Evolutionary conservation across 2,888 invertebrate genomes (phyloP), one percentile per base, ranked within the genome.

Genomic region (Rhingia campestris): DNA sequence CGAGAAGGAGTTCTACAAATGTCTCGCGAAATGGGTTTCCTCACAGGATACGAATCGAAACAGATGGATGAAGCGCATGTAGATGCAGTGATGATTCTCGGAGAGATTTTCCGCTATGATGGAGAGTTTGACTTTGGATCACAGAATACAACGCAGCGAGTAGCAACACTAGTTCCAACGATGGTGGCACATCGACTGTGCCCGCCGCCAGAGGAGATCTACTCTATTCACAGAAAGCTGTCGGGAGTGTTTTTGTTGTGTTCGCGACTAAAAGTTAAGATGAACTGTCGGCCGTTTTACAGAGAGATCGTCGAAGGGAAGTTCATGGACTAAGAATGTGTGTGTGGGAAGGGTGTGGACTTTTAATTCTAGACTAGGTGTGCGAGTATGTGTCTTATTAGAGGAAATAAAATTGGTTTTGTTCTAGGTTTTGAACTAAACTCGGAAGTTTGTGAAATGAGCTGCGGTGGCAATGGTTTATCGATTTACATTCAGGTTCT

Each of bases 181-280:
- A 98, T 99, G 94, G 92, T 99, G 64, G 95, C 95, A 53, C 98
- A 99, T 89, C 93, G 99, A 30, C 93, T 99, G 2, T 97, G 98
- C 80, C 98, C 99, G 1, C 99, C 99, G 0, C 99, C 99, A 0
- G 99, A 99, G 91, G 99, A 99, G 92, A 97, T 98, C 87, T 99
- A 99, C 92, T 99, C 99, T 0, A 93, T 99, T 22, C 99, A 99
- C 90, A 94, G 99, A 76, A 99, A 99, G 92, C 93, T 99, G 56
- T 97, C 99, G 0, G 99, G 99, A 0, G 95, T 98, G 10, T 99
- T 99, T 91, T 92, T 99, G 32, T 92, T 99, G 0, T 98, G 98
- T 89, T 94, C 97, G 0, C 98, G 97, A 88, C 93, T 99, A 64
- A 94, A 95, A 88, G 95, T 97, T 0, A 94, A 94, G 87, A 93